Base-by-base conservation (phyloP, 2,888 invertebrate genomes). In the Lordiphosa andalusiaca region DNA sequence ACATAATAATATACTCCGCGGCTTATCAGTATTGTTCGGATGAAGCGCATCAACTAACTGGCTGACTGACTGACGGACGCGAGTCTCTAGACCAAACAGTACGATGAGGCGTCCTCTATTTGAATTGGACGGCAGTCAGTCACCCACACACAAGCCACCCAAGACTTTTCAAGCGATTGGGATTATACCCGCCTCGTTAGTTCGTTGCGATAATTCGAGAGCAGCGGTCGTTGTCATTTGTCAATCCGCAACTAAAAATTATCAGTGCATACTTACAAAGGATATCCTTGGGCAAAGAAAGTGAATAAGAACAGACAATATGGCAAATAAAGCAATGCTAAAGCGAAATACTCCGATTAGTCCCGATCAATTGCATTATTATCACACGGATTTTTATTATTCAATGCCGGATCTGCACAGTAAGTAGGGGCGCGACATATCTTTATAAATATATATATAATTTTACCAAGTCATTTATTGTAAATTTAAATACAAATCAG, bases 321-420 rank as follows among this genome's bases (percentile, higher is more conserved):
- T 87, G 86, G 65, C 73, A 4, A 64, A 58, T 7, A 78, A 72
- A 37, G 53, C 69, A 6, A 48, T 60, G n/a, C 58, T 70, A 38
- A 76, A 70, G 21, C 58, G 64, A n/a, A 54, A 46, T 21, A 61
- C 69, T 4, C 71, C 71, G 6, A 69, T 68, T 3, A 85, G 73
- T 57, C 70, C 85, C 9, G 78, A 85, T n/a, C 76, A 85, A 39
- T 68, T 87, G 64, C 91, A 91, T 70, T 91, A 91, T 41, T 86
- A 87, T 73, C 87, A 87, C 33, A 86, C 88, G 61, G 88, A 88
- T 59, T 85, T 87, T 38, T 88, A 87, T 48, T 84, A 88, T 49
- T 88, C 88, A 6, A 86, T 86, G 86, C 85, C 88, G 6, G 80
- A 86, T 53, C 55, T 88, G 13, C 66, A 66, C 49, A 85, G 87